A percentile compares a stretch with the other conserved stretches of the same genome.
Conservation (phyloP, 2,113 vertebrate genomes). For the Fulica atra region DNA sequence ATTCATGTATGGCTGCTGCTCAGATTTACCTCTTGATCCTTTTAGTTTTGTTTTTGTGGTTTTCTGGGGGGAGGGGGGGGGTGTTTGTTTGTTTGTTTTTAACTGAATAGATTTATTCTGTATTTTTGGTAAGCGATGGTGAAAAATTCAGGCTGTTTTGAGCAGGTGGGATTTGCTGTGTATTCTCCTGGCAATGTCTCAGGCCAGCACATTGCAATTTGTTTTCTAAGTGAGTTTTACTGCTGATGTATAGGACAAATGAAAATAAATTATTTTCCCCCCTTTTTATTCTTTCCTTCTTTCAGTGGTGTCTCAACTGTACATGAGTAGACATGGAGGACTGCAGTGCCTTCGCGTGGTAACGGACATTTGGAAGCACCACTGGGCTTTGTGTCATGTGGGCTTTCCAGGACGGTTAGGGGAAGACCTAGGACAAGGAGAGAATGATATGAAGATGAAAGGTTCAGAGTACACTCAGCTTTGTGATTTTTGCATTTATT, state of each 20-base stretch:
- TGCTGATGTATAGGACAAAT: neutral
- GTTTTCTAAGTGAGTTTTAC: neutral
- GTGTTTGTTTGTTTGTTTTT: fast-evolving
- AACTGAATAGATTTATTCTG: neutral
- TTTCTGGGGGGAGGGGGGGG: neutral
- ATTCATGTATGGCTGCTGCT: neutral
- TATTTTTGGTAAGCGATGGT: neutral
- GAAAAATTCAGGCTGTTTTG: neutral
- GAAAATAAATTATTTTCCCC: fast-evolving
- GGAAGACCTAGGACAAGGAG: neutral
- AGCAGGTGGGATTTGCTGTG: neutral
- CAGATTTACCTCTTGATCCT: neutral
- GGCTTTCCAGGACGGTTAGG: neutral
- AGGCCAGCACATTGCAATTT: neutral
- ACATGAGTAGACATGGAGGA: neutral
- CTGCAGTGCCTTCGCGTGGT: neutral
- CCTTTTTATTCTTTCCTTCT: neutral
- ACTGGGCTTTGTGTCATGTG: neutral
- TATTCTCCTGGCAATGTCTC: neutral
- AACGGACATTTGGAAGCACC: neutral
- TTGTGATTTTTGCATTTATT: neutral
- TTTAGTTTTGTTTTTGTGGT: neutral
- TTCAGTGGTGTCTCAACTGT: neutral
- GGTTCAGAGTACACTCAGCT: neutral
- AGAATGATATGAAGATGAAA: neutral